Conservation (phyloP, 2,888 invertebrate genomes). For the Mythimna loreyi region DNA sequence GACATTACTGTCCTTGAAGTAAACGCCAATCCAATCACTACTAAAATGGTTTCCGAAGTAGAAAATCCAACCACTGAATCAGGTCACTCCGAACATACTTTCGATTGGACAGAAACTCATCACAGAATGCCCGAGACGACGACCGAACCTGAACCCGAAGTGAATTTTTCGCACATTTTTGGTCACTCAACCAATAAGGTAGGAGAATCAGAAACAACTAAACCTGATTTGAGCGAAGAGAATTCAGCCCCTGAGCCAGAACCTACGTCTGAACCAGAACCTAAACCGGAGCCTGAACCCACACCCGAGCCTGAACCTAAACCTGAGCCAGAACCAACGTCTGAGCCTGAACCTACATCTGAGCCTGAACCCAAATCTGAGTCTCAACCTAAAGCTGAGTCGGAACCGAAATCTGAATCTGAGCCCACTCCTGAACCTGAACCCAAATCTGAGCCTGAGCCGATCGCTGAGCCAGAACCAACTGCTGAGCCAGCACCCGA, state of each 20-base stretch:
- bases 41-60: conserved; percentile 71
- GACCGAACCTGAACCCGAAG: conserved; percentile 75
- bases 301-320: conserved; percentile 29
- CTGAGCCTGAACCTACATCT: conserved; percentile 68
- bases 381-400: conserved; percentile 59
- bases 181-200: conserved; percentile 68
- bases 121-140: conserved; percentile 73
- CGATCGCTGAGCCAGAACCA: conserved; percentile 50
- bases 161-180: conserved; percentile 80
- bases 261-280: conserved; percentile 42
- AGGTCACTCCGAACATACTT: conserved; percentile 64
- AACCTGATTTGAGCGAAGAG: conserved; percentile 62
- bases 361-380: conserved; percentile 64
- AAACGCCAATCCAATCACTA: conserved; percentile 71
- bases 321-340: conserved; percentile 35
- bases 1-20: conserved; percentile 69
- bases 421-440: conserved; percentile 59
- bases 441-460: conserved; percentile 44
- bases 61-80: conserved; percentile 72
- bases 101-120: conserved; percentile 81
- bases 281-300: conserved; percentile 50
- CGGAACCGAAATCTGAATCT: conserved; percentile 62
- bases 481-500: conserved; percentile 56
- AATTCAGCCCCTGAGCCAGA: conserved; percentile 54
- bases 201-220: conserved; percentile 58